Conservation (phyloP, 2,888 invertebrate genomes). For the Cephus pulcher region DNA sequence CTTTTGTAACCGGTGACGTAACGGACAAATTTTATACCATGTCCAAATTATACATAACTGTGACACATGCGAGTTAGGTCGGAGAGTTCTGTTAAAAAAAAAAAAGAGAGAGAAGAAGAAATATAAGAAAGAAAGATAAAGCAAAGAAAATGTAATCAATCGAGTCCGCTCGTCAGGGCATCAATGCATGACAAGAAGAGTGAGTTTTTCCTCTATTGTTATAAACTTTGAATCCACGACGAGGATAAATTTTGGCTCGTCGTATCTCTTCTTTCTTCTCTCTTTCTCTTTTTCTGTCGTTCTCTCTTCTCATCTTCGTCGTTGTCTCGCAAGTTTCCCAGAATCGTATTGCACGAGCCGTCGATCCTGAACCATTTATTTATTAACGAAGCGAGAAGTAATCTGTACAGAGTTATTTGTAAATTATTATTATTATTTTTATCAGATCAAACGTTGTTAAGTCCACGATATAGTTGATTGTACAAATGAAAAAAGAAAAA, state of each 20-base stretch:
- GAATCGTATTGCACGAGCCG: neutral
- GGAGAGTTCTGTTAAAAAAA: neutral
- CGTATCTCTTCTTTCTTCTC: neutral
- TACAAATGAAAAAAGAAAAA: slow-evolving; percentile 53
- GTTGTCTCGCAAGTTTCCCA: neutral
- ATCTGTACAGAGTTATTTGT: slow-evolving; percentile 53
- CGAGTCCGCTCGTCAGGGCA: neutral
- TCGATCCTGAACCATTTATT: slow-evolving; percentile 19
- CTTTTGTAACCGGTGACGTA: neutral
- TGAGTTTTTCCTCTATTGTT: neutral
- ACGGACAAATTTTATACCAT: neutral
- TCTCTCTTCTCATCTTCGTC: neutral
- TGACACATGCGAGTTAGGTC: neutral
- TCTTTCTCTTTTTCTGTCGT: neutral
- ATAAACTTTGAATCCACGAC: neutral
- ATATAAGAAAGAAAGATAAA: neutral
- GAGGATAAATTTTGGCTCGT: neutral
- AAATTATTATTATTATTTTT: slow-evolving; percentile 47
- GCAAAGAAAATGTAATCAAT: neutral
- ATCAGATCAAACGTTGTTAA: slow-evolving; percentile 47
- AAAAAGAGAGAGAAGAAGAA: slow-evolving; percentile 7
- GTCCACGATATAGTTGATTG: slow-evolving; percentile 52
- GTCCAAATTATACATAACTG: neutral
- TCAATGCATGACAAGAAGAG: neutral
- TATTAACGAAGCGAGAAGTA: slow-evolving; percentile 29